Conservation (phyloP, 2,888 invertebrate species). For the Drosophila paranaensis region DNA sequence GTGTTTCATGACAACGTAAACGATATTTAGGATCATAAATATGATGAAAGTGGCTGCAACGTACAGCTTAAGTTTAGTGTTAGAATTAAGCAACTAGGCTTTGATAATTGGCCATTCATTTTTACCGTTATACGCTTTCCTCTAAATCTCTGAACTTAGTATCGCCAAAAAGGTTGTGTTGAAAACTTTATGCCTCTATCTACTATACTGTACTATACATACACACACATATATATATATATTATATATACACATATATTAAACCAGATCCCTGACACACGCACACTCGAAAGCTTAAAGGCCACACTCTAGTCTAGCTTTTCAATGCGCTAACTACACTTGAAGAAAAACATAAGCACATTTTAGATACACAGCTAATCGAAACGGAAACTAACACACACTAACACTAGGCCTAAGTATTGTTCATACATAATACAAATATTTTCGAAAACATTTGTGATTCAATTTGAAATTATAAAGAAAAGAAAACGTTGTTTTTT, state of each 20-base stretch:
- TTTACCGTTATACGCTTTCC: slow-evolving; percentile 52
- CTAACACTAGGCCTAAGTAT: slow-evolving; percentile 65
- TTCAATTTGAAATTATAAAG: slow-evolving; percentile 68
- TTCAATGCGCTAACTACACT: slow-evolving; percentile 33
- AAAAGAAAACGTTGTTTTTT: slow-evolving; percentile 54
- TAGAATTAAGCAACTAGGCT: slow-evolving; percentile 46
- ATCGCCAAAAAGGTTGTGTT: slow-evolving; percentile 73
- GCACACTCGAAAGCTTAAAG: slow-evolving; percentile 39
- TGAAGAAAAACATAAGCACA: slow-evolving; percentile 44
- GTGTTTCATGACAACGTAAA: slow-evolving; percentile 82
- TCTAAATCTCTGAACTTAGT: slow-evolving; percentile 50
- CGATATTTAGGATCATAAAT: slow-evolving; percentile 43
- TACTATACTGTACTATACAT: slow-evolving; percentile 39
- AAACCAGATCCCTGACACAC: slow-evolving; percentile 21
- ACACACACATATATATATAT: neutral
- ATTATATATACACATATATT: neutral
- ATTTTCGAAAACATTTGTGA: slow-evolving; percentile 73
- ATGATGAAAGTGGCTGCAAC: slow-evolving; percentile 13
- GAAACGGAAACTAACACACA: slow-evolving; percentile 29
- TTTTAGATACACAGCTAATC: slow-evolving; percentile 48
- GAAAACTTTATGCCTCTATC: slow-evolving; percentile 70
- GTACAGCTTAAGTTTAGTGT: slow-evolving; percentile 40
- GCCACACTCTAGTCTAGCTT: slow-evolving; percentile 49
- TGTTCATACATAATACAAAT: slow-evolving; percentile 51
- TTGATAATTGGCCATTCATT: slow-evolving; percentile 25